Conservation (phyloP, 1,140 invertebrate genomes). For the Apocrypta bakeri region DNA sequence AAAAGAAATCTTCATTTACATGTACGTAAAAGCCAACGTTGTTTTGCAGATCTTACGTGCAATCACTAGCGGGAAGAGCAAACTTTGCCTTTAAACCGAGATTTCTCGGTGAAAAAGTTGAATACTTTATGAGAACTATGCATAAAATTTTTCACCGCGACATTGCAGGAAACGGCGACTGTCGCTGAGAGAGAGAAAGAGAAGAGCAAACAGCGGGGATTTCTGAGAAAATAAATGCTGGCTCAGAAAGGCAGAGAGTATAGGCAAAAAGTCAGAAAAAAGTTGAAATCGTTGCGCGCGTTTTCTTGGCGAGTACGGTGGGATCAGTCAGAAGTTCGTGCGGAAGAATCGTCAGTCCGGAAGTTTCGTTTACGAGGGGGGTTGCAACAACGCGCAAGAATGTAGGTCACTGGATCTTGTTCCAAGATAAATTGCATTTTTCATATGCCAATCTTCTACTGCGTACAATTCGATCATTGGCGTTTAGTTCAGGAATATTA, state of each 20-base stretch:
- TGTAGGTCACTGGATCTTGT: neutral
- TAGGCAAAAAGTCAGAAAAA: neutral
- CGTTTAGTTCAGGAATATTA: neutral
- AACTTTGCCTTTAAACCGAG: no score
- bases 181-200: neutral
- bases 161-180: neutral
- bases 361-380: slow-evolving; percentile 11
- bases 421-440: slow-evolving; percentile 19
- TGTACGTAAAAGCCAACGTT: no score
- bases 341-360: neutral
- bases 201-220: neutral
- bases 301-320: neutral
- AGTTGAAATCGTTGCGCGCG: slow-evolving; percentile 8
- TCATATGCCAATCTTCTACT: neutral
- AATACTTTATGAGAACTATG: no score
- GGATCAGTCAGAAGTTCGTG: slow-evolving; percentile 9
- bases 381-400: neutral
- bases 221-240: neutral
- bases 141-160: neutral
- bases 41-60: no score
- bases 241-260: neutral
- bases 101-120: no score
- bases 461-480: no score
- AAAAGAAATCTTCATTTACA: no score
- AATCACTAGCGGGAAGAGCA: no score